Conservation (phyloP, 1,140 invertebrate species). For the Battus philenor region DNA sequence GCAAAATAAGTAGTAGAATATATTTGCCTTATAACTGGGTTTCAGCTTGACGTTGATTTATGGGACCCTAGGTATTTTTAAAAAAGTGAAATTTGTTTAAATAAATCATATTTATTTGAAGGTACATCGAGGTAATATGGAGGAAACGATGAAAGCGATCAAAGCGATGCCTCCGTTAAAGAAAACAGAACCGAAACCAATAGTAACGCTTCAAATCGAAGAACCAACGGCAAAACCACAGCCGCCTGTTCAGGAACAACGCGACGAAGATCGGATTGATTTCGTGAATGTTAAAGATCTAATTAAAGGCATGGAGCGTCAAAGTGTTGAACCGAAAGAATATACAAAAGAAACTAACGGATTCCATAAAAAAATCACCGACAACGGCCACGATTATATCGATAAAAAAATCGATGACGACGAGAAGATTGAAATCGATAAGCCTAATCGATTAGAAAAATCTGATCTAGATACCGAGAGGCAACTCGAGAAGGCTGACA, state of each 20-base stretch:
- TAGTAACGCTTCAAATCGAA: slow-evolving; percentile 41
- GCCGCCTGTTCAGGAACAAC: slow-evolving; percentile 34
- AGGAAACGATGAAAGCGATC: slow-evolving; percentile 60
- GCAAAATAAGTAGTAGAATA: too few species aligned
- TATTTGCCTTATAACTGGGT: too few species aligned
- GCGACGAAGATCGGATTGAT: slow-evolving; percentile 65
- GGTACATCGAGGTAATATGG: slow-evolving; percentile 63
- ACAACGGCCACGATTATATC: slow-evolving; percentile 52
- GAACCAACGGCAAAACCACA: slow-evolving; percentile 35
- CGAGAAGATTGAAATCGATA: slow-evolving; percentile 18
- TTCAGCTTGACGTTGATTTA: not conserved
- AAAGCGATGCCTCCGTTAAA: slow-evolving; percentile 59
- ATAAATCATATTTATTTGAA: slow-evolving; percentile 26
- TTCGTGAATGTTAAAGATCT: slow-evolving; percentile 74
- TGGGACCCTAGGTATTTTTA: too few species aligned
- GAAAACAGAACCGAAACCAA: slow-evolving; percentile 44
- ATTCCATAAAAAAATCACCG: slow-evolving; percentile 57
- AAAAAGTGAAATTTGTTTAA: too few species aligned
- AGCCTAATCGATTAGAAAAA: not conserved
- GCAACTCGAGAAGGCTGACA: slow-evolving; percentile 23
- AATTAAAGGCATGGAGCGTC: slow-evolving; percentile 71
- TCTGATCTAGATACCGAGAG: slow-evolving; percentile 21
- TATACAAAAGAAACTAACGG: slow-evolving; percentile 57
- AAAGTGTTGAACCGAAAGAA: slow-evolving; percentile 46
- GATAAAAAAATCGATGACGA: slow-evolving; percentile 26